Conservation (phyloP, 1,140 invertebrate species). For the Aphaenogaster rudis region DNA sequence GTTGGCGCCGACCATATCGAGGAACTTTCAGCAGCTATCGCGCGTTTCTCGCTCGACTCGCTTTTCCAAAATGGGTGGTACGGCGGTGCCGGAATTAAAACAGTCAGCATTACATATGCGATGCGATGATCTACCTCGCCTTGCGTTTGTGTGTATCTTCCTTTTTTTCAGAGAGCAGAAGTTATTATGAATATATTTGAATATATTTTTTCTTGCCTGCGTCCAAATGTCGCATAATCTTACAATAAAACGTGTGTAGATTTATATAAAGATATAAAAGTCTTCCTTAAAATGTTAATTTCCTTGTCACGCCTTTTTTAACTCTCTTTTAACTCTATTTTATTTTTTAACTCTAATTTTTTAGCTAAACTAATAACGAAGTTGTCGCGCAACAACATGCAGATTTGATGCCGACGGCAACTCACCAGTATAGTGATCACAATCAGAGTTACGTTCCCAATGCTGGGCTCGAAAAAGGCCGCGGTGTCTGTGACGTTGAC, state of each 20-base stretch:
- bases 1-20: constrained; percentile 55
- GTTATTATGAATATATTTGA: constrained; percentile 22
- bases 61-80: constrained; percentile 42
- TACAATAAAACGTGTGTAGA: background rate
- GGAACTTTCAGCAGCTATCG: constrained; percentile 8
- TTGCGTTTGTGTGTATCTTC: background rate
- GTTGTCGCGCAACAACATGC: background rate
- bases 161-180: background rate
- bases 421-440: constrained; percentile 91
- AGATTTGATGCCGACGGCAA: constrained; percentile 26
- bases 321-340: too few species aligned
- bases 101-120: background rate
- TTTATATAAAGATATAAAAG: background rate
- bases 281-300: background rate
- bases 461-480: constrained; percentile 88
- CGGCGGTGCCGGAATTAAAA: constrained; percentile 5
- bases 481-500: constrained; percentile 89
- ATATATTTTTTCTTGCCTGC: background rate
- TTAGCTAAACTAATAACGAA: background rate
- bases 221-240: constrained; percentile 36
- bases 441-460: constrained; percentile 89
- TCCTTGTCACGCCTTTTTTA: background rate
- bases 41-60: background rate
- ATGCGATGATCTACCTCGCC: background rate
- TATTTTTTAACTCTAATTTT: too few species aligned